These are phyloP conservation scores for Drosophila lini DNA, from an alignment of 1,140 invertebrate species.

Conservation along the genomic window DNA sequence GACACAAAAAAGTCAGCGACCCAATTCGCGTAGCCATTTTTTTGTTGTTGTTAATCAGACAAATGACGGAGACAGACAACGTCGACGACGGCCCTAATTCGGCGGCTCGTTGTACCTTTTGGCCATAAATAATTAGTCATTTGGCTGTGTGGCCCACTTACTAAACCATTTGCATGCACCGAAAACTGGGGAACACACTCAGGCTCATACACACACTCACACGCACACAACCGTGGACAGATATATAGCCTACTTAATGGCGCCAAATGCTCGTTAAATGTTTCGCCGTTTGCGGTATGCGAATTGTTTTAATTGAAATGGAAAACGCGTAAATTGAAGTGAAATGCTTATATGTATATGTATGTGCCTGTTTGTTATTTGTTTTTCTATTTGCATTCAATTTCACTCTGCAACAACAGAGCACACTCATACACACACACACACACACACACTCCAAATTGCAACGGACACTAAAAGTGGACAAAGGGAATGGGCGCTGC, in stretches of 20 bases:
- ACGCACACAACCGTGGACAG: conserved; percentile 7
- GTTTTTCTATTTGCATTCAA: conserved; percentile 81
- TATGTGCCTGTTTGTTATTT: conserved; percentile 34
- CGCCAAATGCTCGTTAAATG: conserved; percentile 67
- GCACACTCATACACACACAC: conserved; percentile 20
- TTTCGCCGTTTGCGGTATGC: conserved; percentile 37
- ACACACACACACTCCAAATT: conserved; percentile 57
- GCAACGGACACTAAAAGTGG: conserved; percentile 68
- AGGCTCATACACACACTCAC: background rate
- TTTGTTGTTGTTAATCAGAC: conserved; percentile 57
- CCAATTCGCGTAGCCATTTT: conserved; percentile 26
- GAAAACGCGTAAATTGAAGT: conserved; percentile 80
- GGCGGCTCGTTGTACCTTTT: conserved; percentile 38
- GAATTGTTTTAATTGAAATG: conserved; percentile 81
- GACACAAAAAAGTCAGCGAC: conserved; percentile 47
- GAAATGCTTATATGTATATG: conserved; percentile 40
- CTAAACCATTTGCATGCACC: conserved; percentile 64
- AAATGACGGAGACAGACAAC: conserved; percentile 50
- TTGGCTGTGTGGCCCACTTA: conserved; percentile 57
- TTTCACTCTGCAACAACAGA: conserved; percentile 69
- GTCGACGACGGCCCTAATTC: conserved; percentile 40
- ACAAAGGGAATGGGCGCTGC: conserved; percentile 8
- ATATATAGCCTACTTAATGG: conserved; percentile 72
- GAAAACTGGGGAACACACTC: conserved; percentile 35
- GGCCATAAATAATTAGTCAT: conserved; percentile 76